These are phyloP conservation scores for Anguilla marmorata DNA, from an alignment of 2,797 vertebrate genomes.

Conservation along the genomic window DNA sequence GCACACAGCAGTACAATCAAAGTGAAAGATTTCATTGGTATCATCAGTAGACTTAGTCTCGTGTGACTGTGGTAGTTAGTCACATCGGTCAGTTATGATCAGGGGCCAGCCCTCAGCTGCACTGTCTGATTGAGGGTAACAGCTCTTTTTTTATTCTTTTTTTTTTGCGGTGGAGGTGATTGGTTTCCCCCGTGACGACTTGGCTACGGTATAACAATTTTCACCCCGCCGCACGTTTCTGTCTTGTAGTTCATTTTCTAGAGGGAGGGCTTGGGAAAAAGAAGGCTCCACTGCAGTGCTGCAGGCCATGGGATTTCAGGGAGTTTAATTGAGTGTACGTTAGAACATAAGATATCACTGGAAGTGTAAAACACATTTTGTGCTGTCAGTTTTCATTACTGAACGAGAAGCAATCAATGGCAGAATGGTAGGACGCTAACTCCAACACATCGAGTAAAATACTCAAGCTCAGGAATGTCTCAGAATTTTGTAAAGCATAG, in stretches of 20 bases:
- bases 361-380: conserved; percentile 53
- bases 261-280: background rate
- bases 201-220: background rate
- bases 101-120: background rate
- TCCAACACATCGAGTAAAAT: background rate
- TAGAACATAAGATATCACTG: conserved; percentile 58
- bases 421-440: background rate
- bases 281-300: conserved; percentile 41
- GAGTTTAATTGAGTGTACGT: conserved; percentile 60
- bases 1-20: conserved; percentile 53
- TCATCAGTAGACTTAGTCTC: conserved; percentile 42
- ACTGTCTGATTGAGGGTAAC: background rate
- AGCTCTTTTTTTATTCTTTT: background rate
- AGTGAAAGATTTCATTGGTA: conserved; percentile 62
- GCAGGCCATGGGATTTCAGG: conserved; percentile 13
- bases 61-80: background rate
- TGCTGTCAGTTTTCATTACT: conserved; percentile 43
- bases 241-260: background rate
- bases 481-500: background rate
- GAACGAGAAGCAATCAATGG: background rate
- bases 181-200: background rate
- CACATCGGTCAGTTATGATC: background rate
- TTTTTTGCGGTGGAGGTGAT: background rate
- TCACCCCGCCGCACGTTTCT: conserved; percentile 14
- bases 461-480: background rate